Evolutionary conservation across 2,888 invertebrate genomes (phyloP).

Genomic region (Chrysomela aeneicollis): DNA sequence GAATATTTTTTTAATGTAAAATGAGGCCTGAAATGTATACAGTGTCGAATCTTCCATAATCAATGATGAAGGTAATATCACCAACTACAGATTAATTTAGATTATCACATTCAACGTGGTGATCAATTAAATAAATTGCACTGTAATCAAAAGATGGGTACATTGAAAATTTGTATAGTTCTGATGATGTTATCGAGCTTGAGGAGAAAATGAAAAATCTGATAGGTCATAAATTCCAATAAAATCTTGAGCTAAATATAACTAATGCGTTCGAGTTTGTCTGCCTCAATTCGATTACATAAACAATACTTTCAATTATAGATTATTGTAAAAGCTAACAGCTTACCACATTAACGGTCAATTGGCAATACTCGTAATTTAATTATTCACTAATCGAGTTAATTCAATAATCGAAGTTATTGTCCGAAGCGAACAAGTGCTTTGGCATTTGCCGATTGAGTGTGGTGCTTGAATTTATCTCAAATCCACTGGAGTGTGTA

Average conservation of each 20-base stretch:
- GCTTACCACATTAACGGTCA: slow-evolving; percentile 39
- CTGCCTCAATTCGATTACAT: slow-evolving; percentile 40
- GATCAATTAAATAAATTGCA: too few relatives aligned
- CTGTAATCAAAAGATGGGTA: too few relatives aligned
- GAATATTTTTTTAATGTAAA: too few relatives aligned
- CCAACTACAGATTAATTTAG: too few relatives aligned
- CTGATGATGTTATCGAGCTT: too few relatives aligned
- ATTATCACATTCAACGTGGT: too few relatives aligned
- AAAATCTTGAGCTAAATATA: too few relatives aligned
- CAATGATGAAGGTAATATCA: not conserved
- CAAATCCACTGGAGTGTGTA: not conserved
- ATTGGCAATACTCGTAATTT: slow-evolving; percentile 42
- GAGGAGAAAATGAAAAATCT: too few relatives aligned
- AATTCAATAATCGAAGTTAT: slow-evolving; percentile 39
- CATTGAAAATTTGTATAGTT: too few relatives aligned
- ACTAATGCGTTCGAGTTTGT: slow-evolving; percentile 17
- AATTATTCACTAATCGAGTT: slow-evolving; percentile 43
- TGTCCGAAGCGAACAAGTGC: slow-evolving; percentile 23
- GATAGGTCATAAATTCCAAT: not conserved
- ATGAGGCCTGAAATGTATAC: not conserved
- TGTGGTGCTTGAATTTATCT: not conserved
- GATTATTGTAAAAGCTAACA: slow-evolving; percentile 33
- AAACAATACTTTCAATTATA: slow-evolving; percentile 42
- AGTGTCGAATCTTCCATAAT: slow-evolving; percentile 1
- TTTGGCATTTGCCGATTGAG: not conserved